These are phyloP conservation scores for Paramormyrops kingsleyae DNA, from an alignment of 2,113 vertebrate species.

Conservation along the genomic window DNA sequence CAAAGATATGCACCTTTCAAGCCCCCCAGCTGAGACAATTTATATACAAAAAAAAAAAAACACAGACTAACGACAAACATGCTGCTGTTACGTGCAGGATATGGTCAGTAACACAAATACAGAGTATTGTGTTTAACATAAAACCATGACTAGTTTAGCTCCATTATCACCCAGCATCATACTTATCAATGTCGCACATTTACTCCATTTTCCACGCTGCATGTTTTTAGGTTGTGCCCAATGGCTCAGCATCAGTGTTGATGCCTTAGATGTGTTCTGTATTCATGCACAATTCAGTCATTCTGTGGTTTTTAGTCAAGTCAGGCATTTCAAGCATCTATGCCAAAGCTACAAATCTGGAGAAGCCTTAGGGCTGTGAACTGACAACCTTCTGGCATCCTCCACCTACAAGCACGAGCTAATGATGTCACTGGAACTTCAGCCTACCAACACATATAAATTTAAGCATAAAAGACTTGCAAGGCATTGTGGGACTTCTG, in stretches of 20 bases:
- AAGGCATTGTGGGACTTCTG: background rate
- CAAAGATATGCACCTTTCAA: conserved; percentile 27
- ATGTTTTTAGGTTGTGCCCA: background rate
- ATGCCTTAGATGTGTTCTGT: background rate
- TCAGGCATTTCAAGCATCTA: background rate
- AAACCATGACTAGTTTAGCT: background rate
- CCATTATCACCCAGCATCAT: background rate
- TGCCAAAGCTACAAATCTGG: background rate
- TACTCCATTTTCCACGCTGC: background rate
- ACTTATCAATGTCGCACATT: background rate
- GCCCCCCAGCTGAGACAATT: conserved; percentile 44
- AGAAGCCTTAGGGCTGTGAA: background rate
- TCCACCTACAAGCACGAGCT: background rate
- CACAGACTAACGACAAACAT: background rate
- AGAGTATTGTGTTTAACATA: background rate
- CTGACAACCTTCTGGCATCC: background rate
- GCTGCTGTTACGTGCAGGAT: background rate
- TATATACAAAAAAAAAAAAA: conserved; percentile 21
- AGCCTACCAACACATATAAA: background rate
- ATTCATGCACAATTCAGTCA: background rate
- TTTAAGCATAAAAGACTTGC: background rate
- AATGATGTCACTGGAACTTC: background rate
- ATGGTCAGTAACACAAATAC: background rate
- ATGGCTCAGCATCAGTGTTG: background rate
- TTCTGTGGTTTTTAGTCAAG: background rate